A percentile compares a stretch with the other conserved stretches of the same genome.
phyloP scores from a whole-genome alignment of 1,140 invertebrate genomes.

The Sitodiplosis mosellana region DNA sequence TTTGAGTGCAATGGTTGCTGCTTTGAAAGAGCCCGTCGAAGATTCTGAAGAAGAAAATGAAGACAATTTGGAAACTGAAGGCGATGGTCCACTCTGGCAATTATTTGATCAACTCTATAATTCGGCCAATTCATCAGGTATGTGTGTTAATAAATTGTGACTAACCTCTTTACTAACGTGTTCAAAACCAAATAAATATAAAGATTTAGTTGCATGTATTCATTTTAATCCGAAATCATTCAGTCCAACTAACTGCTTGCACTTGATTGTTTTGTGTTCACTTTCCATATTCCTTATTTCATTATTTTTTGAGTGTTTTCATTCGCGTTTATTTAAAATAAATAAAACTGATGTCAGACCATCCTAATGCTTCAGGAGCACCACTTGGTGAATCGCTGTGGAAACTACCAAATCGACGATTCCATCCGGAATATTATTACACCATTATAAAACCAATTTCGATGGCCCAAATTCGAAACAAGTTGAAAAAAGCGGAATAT shows the following conservation, averaged over 20 bases:
- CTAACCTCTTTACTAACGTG: too few species aligned
- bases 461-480: conserved; percentile 78
- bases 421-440: conserved; percentile 95
- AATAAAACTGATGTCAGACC: conserved; percentile 24
- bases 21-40: conserved; percentile 20
- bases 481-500: conserved; percentile 74
- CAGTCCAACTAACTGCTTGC: not conserved
- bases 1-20: conserved; percentile 6
- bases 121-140: conserved; percentile 21
- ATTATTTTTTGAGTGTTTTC: not conserved
- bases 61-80: conserved; percentile 20
- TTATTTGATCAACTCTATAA: conserved; percentile 29
- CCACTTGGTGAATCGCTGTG: conserved; percentile 77
- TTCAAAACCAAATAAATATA: too few species aligned
- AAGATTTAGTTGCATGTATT: not conserved
- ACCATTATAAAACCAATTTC: conserved; percentile 94
- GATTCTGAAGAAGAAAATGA: conserved; percentile 19
- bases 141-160: not conserved
- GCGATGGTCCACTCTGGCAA: conserved; percentile 32
- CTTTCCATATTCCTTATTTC: conserved; percentile 1
- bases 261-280: not conserved
- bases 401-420: conserved; percentile 73
- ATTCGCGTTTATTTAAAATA: conserved; percentile 29
- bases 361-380: conserved; percentile 31
- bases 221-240: too few species aligned